These are phyloP conservation scores for Sebastes miniatus DNA, from an alignment of 2,797 vertebrate genomes.

Conservation along the genomic window DNA sequence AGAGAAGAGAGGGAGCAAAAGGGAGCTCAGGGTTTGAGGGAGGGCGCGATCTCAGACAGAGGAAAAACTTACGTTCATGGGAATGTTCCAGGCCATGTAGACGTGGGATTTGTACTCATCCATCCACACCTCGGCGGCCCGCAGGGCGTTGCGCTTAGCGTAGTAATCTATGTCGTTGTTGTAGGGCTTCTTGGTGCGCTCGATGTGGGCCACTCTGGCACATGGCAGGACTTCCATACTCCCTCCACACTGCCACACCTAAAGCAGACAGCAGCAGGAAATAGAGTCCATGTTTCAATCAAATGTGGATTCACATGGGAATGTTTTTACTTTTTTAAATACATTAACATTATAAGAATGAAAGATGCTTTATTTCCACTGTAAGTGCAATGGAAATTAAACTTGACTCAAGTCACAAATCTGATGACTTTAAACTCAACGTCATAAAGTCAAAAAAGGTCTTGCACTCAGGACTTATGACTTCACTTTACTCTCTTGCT, in stretches of 20 bases:
- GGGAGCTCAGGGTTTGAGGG: constrained; percentile 7
- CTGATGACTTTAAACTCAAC: neutral
- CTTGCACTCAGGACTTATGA: neutral
- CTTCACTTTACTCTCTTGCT: neutral
- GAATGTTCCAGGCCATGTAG: constrained; percentile 99
- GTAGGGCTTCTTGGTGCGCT: constrained; percentile 97
- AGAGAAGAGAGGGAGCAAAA: neutral
- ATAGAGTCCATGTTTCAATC: neutral
- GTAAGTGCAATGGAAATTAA: neutral
- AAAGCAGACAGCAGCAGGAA: constrained; percentile 22
- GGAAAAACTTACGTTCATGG: constrained; percentile 90
- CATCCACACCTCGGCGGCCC: constrained; percentile 99
- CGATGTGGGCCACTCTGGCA: constrained; percentile 95
- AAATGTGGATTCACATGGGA: neutral
- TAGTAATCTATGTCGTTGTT: constrained; percentile 99
- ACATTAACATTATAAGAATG: neutral
- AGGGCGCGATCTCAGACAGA: constrained; percentile 1
- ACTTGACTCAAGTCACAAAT: neutral
- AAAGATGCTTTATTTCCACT: neutral
- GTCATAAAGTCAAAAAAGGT: neutral
- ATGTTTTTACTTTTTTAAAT: neutral
- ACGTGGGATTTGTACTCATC: constrained; percentile 98
- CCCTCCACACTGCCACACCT: constrained; percentile 99
- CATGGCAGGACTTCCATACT: constrained; percentile 99
- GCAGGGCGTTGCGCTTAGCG: constrained; percentile 93